Percentiles rank a stretch among this genome's conserved stretches.
These are phyloP conservation scores for Zygogramma bicolorata DNA, from an alignment of 2,888 invertebrate genomes.

Conservation along the genomic window DNA sequence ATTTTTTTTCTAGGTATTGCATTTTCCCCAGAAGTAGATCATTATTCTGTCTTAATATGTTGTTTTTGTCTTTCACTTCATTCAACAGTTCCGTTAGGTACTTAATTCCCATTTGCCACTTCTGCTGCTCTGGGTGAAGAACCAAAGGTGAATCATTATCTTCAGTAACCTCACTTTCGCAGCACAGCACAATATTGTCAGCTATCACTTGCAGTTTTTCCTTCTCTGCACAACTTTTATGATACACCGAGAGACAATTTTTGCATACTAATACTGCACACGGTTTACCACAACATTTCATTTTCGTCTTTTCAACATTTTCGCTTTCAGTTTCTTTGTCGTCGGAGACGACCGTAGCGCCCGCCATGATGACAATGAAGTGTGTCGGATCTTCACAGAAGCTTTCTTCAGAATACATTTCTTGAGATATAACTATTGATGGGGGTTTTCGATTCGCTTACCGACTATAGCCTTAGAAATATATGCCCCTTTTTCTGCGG, in stretches of 20 bases:
- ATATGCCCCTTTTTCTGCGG: too few relatives aligned
- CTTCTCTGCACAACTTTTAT: background rate
- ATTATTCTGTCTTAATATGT: background rate
- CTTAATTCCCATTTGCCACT: background rate
- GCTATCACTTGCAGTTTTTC: background rate
- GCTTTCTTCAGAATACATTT: too few relatives aligned
- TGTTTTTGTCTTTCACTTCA: background rate
- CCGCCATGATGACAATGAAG: background rate
- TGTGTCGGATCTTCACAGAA: too few relatives aligned
- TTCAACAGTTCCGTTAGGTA: background rate
- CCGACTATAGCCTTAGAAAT: too few relatives aligned
- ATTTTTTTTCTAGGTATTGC: background rate
- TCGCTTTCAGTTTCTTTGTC: background rate
- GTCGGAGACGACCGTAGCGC: background rate
- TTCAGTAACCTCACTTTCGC: background rate
- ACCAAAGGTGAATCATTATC: background rate
- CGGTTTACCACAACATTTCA: background rate
- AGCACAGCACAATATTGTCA: background rate
- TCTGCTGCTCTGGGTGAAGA: background rate
- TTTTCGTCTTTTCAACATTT: background rate
- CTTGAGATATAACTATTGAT: too few relatives aligned
- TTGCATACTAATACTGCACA: background rate
- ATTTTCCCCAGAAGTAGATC: background rate
- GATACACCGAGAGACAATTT: background rate
- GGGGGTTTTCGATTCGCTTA: too few relatives aligned